phyloP scores from a whole-genome alignment of 1,140 invertebrate species.

The Microplitis mediator region DNA sequence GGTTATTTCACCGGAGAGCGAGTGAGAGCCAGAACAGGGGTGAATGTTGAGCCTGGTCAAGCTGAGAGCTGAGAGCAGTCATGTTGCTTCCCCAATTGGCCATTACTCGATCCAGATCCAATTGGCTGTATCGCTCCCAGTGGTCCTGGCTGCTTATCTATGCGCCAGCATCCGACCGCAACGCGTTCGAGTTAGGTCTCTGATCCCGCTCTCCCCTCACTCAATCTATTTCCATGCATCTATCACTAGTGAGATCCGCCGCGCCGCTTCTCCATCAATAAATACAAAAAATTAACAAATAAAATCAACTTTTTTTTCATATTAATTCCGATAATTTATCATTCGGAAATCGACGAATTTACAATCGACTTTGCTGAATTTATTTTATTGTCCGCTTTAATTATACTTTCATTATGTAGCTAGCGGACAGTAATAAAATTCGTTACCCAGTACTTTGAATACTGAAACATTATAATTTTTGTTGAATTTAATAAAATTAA shows the following conservation, averaged over 20 bases:
- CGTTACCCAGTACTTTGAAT: too few relatives aligned
- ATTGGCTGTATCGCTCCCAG: slow-evolving; percentile 42
- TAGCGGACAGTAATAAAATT: too few relatives aligned
- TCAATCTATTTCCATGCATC: slow-evolving; percentile 1
- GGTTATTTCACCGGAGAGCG: not conserved
- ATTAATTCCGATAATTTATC: too few relatives aligned
- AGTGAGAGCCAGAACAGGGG: not conserved
- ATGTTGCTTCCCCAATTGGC: slow-evolving; percentile 40
- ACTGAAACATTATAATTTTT: too few relatives aligned
- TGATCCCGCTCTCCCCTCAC: not conserved
- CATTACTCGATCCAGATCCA: slow-evolving; percentile 45
- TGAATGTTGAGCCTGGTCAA: not conserved
- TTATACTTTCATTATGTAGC: too few relatives aligned
- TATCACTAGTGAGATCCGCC: not conserved
- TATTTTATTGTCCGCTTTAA: too few relatives aligned
- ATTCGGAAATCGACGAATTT: too few relatives aligned
- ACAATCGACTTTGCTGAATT: too few relatives aligned
- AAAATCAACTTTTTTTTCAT: too few relatives aligned
- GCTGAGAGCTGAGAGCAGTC: not conserved
- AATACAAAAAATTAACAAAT: too few relatives aligned
- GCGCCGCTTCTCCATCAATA: not conserved
- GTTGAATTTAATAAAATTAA: too few relatives aligned
- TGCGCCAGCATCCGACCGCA: slow-evolving; percentile 31
- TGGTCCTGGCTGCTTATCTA: slow-evolving; percentile 26
- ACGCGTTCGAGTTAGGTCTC: slow-evolving; percentile 5